phyloP scores from a whole-genome alignment of 1,140 invertebrate species.

The Tyrophagus putrescentiae region DNA sequence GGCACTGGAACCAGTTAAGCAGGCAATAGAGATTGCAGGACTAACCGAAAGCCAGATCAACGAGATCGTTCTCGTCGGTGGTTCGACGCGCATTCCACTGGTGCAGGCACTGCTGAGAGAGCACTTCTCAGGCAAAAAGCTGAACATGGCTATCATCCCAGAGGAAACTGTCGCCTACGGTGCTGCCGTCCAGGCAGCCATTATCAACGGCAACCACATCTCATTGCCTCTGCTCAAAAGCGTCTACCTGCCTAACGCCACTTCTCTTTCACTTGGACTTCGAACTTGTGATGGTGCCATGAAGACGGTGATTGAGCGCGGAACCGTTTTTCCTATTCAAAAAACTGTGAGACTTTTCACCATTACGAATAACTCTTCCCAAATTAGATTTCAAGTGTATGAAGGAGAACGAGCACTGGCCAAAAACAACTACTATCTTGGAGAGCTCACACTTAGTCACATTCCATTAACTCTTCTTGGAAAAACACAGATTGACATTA shows the following conservation, averaged over 20 bases:
- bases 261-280: slow-evolving; percentile 43
- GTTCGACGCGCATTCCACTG: slow-evolving; percentile 27
- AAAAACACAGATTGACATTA: slow-evolving; percentile 42
- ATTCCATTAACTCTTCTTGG: slow-evolving; percentile 43
- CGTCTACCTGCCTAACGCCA: slow-evolving; percentile 43
- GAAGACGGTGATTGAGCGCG: slow-evolving; percentile 38
- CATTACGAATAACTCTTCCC: slow-evolving; percentile 87
- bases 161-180: slow-evolving; percentile 37
- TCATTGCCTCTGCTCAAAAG: slow-evolving; percentile 31
- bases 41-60: slow-evolving; percentile 22
- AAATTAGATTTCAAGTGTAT: slow-evolving; percentile 60
- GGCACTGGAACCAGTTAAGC: slow-evolving; percentile 21
- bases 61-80: slow-evolving; percentile 30
- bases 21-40: slow-evolving; percentile 25
- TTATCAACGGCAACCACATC: slow-evolving; percentile 25
- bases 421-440: slow-evolving; percentile 43
- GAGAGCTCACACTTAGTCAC: slow-evolving; percentile 43
- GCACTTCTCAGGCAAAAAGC: slow-evolving; percentile 26
- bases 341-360: slow-evolving; percentile 82
- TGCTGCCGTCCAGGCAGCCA: slow-evolving; percentile 32
- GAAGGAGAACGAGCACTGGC: slow-evolving; percentile 45
- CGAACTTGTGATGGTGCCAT: slow-evolving; percentile 45
- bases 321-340: slow-evolving; percentile 43
- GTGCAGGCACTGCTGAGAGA: slow-evolving; percentile 26
- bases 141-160: slow-evolving; percentile 31